A percentile compares a stretch with the other conserved stretches of the same genome.
Conservation (phyloP, 2,113 vertebrate species). For the Phycodurus eques region DNA sequence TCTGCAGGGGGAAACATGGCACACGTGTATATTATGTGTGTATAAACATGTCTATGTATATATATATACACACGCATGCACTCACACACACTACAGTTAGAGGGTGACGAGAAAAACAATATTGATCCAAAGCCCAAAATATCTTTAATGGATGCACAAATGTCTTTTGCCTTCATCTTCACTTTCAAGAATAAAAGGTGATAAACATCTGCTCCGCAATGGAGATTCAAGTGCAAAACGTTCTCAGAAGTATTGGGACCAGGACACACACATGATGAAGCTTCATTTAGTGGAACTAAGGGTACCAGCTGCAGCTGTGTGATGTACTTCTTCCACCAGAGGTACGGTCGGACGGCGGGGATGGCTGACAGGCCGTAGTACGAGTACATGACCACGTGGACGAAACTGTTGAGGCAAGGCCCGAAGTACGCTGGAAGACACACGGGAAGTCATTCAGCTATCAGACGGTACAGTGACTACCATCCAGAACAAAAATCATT, state of each 20-base stretch:
- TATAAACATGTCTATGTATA: no score
- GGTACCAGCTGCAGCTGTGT: slow-evolving; percentile 94
- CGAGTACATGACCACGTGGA: slow-evolving; percentile 97
- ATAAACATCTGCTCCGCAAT: neutral
- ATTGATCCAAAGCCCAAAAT: slow-evolving; percentile 43
- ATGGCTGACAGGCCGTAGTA: slow-evolving; percentile 92
- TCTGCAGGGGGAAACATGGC: slow-evolving; percentile 62
- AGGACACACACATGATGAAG: neutral
- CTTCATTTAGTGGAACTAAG: neutral
- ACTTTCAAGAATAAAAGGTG: neutral
- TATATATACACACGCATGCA: slow-evolving; percentile 18
- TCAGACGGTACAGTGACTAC: neutral
- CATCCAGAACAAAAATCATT: neutral
- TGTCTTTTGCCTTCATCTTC: neutral
- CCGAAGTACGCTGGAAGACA: slow-evolving; percentile 89
- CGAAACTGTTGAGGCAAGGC: slow-evolving; percentile 91
- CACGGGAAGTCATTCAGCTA: slow-evolving; percentile 8
- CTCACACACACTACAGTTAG: slow-evolving; percentile 14
- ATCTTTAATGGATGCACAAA: slow-evolving; percentile 19
- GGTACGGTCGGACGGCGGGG: slow-evolving; percentile 88
- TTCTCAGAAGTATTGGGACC: neutral
- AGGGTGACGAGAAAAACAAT: slow-evolving; percentile 27
- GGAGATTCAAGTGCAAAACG: no score
- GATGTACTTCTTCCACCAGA: slow-evolving; percentile 99
- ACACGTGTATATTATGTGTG: no score